These are phyloP conservation scores for Lanistes nyassanus DNA, from an alignment of 1,140 invertebrate genomes.

Conservation along the genomic window DNA sequence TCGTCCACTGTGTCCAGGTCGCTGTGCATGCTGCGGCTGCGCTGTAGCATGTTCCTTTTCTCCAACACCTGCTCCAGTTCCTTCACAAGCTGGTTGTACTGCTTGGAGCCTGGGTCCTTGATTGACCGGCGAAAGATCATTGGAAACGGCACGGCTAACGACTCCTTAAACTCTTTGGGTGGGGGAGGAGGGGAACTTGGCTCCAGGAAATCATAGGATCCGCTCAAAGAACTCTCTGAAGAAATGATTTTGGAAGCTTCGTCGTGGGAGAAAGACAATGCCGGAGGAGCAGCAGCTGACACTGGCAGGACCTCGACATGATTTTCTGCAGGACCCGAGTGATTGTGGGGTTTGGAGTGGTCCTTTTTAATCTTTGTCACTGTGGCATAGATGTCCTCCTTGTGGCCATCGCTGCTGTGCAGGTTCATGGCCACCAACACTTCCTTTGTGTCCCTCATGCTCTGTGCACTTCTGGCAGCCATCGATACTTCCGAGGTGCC, in stretches of 20 bases:
- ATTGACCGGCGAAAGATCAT: slow-evolving; percentile 56
- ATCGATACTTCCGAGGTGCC: slow-evolving; percentile 8
- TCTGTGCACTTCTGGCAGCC: not conserved
- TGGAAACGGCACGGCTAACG: slow-evolving; percentile 29
- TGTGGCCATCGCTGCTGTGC: no score
- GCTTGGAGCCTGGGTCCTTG: slow-evolving; percentile 55
- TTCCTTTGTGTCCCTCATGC: no score
- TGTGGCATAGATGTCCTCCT: no score
- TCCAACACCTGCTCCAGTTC: slow-evolving; percentile 49
- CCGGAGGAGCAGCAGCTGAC: no score
- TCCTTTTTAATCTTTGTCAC: no score
- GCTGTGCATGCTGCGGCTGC: slow-evolving; percentile 29
- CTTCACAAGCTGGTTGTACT: slow-evolving; percentile 51
- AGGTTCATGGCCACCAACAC: no score
- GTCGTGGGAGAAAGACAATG: no score
- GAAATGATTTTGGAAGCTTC: no score
- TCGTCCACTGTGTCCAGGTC: slow-evolving; percentile 7
- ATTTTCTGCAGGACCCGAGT: no score
- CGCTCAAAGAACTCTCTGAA: no score
- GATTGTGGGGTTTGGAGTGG: no score
- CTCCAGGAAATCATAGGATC: not conserved
- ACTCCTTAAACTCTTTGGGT: not conserved
- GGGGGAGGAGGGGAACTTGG: not conserved
- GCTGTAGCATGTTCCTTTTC: slow-evolving; percentile 27
- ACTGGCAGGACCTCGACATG: no score